Conservation (phyloP, 2,888 invertebrate species). For the Trachelus stipa region DNA sequence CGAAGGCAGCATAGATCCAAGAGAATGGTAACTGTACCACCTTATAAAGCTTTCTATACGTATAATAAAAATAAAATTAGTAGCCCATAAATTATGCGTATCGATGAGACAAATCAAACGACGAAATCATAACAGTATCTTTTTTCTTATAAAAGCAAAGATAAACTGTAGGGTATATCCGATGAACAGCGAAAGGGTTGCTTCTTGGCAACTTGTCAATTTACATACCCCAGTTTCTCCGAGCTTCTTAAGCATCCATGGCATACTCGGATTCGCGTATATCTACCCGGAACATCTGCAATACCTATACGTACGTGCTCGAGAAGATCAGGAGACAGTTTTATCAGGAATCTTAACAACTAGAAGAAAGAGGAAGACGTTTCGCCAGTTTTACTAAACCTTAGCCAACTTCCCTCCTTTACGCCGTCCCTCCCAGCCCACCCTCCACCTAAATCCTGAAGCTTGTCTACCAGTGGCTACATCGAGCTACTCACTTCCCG, state of each 20-base stretch:
- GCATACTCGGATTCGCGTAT: background rate
- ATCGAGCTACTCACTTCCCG: background rate
- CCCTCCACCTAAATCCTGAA: background rate
- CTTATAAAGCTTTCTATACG: background rate
- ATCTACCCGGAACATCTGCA: background rate
- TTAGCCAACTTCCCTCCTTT: too few relatives aligned
- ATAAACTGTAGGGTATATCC: background rate
- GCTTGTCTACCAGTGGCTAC: background rate
- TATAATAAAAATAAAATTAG: background rate
- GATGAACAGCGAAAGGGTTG: background rate
- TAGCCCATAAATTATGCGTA: background rate
- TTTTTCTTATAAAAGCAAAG: background rate
- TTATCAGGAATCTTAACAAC: background rate
- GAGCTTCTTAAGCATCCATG: background rate
- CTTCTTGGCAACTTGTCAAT: background rate
- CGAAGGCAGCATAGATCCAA: background rate
- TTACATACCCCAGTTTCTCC: background rate
- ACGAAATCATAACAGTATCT: background rate
- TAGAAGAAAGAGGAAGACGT: background rate
- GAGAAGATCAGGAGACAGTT: background rate
- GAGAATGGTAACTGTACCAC: background rate
- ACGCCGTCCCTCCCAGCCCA: too few relatives aligned
- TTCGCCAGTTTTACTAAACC: too few relatives aligned
- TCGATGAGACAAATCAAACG: background rate
- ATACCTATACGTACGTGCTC: background rate